These are phyloP conservation scores for Chromobotia macracanthus DNA, from an alignment of 2,797 vertebrate genomes.

Conservation along the genomic window DNA sequence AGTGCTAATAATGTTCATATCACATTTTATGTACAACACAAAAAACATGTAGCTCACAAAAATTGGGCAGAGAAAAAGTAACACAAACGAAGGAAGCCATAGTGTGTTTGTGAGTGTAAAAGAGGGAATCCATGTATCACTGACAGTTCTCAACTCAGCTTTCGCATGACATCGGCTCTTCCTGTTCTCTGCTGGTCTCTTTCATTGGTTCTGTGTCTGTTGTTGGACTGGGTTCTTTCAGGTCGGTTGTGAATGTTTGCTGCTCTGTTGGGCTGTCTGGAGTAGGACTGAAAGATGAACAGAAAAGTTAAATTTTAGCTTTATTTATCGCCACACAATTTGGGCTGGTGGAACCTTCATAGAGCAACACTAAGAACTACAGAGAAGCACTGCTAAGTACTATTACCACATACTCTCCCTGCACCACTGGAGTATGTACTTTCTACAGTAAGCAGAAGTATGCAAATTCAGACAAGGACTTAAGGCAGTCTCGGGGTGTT, in stretches of 20 bases:
- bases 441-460: too few species aligned
- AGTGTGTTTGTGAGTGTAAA: slow-evolving; percentile 39
- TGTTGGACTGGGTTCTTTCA: slow-evolving; percentile 65
- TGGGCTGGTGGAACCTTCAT: too few species aligned
- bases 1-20: slow-evolving; percentile 68
- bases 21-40: slow-evolving; percentile 66
- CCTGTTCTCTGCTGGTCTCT: slow-evolving; percentile 74
- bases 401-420: too few species aligned
- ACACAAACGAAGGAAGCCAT: slow-evolving; percentile 60
- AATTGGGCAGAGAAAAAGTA: slow-evolving; percentile 52
- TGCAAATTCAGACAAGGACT: too few species aligned
- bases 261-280: slow-evolving; percentile 70
- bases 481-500: neutral
- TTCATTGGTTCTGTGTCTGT: slow-evolving; percentile 69
- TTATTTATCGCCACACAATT: too few species aligned
- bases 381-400: too few species aligned
- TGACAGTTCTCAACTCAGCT: slow-evolving; percentile 64
- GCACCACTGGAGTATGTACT: too few species aligned
- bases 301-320: neutral
- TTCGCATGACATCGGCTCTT: slow-evolving; percentile 62
- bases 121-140: slow-evolving; percentile 61
- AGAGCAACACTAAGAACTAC: too few species aligned
- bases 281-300: slow-evolving; percentile 61
- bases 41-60: slow-evolving; percentile 57
- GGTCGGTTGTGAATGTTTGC: slow-evolving; percentile 65